Conservation (phyloP, 1,140 invertebrate species). For the Apis laboriosa region DNA sequence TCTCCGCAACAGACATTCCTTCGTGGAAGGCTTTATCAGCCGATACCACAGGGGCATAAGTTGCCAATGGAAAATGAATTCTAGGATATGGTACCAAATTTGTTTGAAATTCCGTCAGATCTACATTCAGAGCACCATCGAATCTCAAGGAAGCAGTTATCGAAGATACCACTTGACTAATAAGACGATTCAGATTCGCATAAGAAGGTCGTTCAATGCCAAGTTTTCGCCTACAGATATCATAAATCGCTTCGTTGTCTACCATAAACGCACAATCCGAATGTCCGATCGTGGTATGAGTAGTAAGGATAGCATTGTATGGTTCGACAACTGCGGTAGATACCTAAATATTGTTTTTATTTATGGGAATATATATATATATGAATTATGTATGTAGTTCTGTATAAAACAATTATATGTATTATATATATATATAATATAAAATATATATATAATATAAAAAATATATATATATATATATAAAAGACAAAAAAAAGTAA, state of each 20-base stretch:
- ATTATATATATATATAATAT: too few relatives aligned
- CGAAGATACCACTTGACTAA: conserved; percentile 63
- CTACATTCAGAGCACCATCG: conserved; percentile 60
- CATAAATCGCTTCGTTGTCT: conserved; percentile 63
- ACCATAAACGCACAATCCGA: conserved; percentile 66
- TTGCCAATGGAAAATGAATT: conserved; percentile 58
- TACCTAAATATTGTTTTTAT: conserved; percentile 40
- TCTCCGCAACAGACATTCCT: conserved; percentile 63
- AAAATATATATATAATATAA: too few relatives aligned
- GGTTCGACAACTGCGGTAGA: conserved; percentile 63
- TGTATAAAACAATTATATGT: too few relatives aligned
- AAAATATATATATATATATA: too few relatives aligned
- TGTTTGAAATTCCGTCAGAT: conserved; percentile 62
- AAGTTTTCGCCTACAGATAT: conserved; percentile 62
- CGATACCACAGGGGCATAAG: conserved; percentile 60
- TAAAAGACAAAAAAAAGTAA: too few relatives aligned
- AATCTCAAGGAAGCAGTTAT: conserved; percentile 63
- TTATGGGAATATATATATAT: background rate
- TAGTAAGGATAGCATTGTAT: conserved; percentile 59
- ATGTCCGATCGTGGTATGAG: conserved; percentile 59
- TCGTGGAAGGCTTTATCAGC: conserved; percentile 62
- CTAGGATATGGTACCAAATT: conserved; percentile 62
- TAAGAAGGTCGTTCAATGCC: conserved; percentile 59
- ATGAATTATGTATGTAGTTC: too few relatives aligned
- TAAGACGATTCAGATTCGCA: conserved; percentile 60